Conservation (phyloP, 2,797 vertebrate species). For the Coracias cyanogaster region DNA sequence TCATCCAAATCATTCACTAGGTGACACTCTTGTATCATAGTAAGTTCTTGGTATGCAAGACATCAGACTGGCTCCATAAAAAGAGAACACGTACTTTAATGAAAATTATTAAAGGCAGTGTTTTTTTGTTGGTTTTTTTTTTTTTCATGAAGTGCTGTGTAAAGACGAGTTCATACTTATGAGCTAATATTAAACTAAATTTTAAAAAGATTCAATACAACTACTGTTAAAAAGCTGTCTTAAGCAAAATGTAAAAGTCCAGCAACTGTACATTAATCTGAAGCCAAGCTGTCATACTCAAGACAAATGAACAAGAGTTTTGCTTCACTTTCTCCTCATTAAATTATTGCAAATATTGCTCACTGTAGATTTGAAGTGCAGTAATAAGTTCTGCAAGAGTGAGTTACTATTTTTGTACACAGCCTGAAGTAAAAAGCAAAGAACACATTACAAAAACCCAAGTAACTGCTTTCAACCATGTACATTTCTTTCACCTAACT, state of each 20-base stretch:
- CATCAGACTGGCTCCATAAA: neutral
- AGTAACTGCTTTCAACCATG: neutral
- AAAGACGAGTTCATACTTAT: neutral
- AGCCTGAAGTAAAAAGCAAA: neutral
- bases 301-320: neutral
- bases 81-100: neutral
- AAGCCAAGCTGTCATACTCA: neutral
- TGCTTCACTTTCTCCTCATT: neutral
- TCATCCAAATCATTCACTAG: slow-evolving; percentile 52
- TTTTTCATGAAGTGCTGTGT: neutral
- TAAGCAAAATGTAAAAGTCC: neutral
- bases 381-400: neutral
- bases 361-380: neutral
- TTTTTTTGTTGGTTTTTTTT: no score
- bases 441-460: neutral
- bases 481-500: neutral
- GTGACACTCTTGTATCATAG: slow-evolving; percentile 51
- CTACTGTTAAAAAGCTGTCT: neutral
- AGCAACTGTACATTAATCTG: neutral
- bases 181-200: neutral
- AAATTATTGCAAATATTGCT: neutral
- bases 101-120: neutral
- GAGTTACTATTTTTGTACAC: neutral
- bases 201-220: neutral
- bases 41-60: neutral